Conservation (phyloP, 2,888 invertebrate genomes). For the Myopa testacea region DNA sequence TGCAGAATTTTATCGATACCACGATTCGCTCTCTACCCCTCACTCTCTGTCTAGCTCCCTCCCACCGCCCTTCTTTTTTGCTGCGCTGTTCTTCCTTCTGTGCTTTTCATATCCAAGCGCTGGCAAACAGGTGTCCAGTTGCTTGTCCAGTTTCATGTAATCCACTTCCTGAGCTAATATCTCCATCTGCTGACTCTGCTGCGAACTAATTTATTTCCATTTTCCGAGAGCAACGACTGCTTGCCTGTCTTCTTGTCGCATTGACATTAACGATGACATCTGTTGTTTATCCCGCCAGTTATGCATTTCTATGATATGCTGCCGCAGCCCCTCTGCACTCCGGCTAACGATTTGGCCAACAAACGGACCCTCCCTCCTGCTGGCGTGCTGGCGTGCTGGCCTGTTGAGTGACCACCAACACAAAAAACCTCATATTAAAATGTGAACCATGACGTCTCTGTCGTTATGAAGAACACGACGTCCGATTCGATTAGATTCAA, state of each 20-base stretch:
- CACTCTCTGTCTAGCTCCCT: no score
- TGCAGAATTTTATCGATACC: not conserved
- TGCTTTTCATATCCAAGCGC: no score
- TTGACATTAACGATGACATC: constrained; percentile 14
- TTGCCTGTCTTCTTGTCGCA: not conserved
- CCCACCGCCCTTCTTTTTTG: no score
- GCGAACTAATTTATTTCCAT: constrained; percentile 16
- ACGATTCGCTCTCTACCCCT: not conserved
- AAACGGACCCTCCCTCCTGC: not conserved
- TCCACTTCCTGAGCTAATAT: not conserved
- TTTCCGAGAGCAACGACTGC: not conserved
- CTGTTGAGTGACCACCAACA: constrained; percentile 13
- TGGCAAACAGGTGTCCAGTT: constrained; percentile 12
- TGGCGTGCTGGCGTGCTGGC: not conserved
- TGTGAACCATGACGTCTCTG: no score
- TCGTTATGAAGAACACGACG: no score
- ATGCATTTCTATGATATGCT: constrained; percentile 18
- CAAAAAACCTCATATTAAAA: no score
- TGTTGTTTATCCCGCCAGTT: constrained; percentile 11
- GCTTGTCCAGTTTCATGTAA: not conserved
- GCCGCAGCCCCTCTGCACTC: not conserved
- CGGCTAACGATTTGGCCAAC: not conserved
- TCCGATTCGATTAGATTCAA: no score
- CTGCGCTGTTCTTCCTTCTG: no score
- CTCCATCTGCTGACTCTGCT: not conserved